Percentiles rank a stretch among this genome's conserved stretches.
Conservation (phyloP, 2,113 vertebrate species). For the Indri indri region DNA sequence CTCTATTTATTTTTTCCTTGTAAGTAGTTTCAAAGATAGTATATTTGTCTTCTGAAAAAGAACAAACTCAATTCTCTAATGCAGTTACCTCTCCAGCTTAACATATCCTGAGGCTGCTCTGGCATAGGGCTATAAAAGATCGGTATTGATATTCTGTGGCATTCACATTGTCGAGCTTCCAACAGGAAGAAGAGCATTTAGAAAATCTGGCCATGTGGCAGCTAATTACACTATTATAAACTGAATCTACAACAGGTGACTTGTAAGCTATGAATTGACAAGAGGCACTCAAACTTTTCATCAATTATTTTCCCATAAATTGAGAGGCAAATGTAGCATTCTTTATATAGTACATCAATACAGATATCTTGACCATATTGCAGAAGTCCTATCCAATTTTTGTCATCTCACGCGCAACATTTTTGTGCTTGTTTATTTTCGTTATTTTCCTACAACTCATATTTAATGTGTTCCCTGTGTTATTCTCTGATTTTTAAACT, state of each 20-base stretch:
- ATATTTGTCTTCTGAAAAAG: constrained; percentile 88
- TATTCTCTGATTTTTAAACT: constrained; percentile 62
- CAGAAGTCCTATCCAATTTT: constrained; percentile 30
- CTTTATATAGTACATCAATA: constrained; percentile 20
- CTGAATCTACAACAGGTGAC: constrained; percentile 82
- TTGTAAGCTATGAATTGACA: constrained; percentile 72
- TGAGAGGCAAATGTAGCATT: constrained; percentile 60
- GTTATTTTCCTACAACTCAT: constrained; percentile 36
- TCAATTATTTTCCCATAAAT: constrained; percentile 73
- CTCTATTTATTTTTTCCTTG: constrained; percentile 79
- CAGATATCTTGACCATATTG: neutral
- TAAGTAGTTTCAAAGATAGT: constrained; percentile 86
- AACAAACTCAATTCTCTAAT: constrained; percentile 85
- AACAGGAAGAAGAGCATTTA: constrained; percentile 78
- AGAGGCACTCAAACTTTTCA: constrained; percentile 74
- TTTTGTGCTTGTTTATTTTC: constrained; percentile 58
- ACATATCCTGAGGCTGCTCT: constrained; percentile 82
- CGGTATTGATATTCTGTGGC: constrained; percentile 86
- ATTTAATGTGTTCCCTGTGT: neutral
- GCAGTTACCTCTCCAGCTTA: constrained; percentile 80
- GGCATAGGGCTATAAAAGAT: constrained; percentile 84
- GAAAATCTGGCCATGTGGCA: constrained; percentile 79
- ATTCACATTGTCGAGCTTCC: constrained; percentile 83
- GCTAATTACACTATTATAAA: constrained; percentile 84
- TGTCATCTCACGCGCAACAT: neutral